Conservation (phyloP, 2,797 vertebrate genomes). For the Tadarida brasiliensis region DNA sequence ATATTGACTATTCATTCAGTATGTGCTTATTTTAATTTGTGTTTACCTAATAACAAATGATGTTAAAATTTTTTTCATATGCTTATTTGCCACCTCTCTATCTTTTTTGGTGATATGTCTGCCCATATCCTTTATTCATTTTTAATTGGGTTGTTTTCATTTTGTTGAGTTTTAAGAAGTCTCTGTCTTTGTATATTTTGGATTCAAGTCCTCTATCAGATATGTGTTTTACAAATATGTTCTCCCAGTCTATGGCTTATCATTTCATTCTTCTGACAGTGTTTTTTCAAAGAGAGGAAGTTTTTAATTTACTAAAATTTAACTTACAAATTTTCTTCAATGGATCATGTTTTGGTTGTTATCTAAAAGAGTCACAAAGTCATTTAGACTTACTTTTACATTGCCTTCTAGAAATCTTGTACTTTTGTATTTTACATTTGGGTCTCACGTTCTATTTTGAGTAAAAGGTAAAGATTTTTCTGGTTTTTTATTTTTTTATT, state of each 20-base stretch:
- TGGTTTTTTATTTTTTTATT: too few species aligned
- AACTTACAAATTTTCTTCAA: neutral
- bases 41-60: conserved; percentile 38
- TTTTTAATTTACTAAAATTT: neutral
- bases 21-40: conserved; percentile 16
- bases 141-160: conserved; percentile 29
- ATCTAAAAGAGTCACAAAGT: neutral
- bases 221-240: conserved; percentile 25
- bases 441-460: neutral
- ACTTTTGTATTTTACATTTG: neutral
- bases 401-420: neutral
- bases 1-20: conserved; percentile 19
- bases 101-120: conserved; percentile 19
- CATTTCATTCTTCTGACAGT: neutral
- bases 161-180: neutral
- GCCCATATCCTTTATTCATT: neutral
- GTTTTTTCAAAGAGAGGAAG: neutral
- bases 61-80: conserved; percentile 31
- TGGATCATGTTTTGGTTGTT: neutral
- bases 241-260: neutral
- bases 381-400: neutral
- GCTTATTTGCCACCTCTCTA: conserved; percentile 18
- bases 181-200: neutral
- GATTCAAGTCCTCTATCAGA: neutral
- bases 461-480: neutral